Base-by-base conservation (phyloP, 2,888 invertebrate species). In the Eupithecia subfuscata region DNA sequence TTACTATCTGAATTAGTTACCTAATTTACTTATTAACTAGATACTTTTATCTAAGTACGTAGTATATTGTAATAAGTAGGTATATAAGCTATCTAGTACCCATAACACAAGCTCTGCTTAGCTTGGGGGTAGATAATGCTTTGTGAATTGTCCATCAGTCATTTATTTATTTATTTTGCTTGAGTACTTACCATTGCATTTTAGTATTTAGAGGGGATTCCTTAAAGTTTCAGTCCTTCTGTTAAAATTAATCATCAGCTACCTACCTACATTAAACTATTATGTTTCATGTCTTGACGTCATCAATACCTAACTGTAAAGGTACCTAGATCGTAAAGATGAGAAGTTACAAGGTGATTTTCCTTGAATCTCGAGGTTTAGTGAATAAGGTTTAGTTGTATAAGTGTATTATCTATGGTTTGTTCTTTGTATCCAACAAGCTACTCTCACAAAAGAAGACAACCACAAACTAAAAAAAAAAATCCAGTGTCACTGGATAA, bases 331-430 rank as follows among this genome's bases (percentile, higher is more conserved):
- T 86, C 82, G 78, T 70, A 80, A 81, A 83, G 82, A 79, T 79
- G 79, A 71, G 70, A 75, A 77, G 64, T 78, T 71, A 81, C 82
- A 83, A 84, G 84, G 82, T 83, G 85, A 85, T 85, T 85, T 82
- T 79, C 80, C 60, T 85, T 70, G 34, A 43, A 40, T 16, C 37
- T 56, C 40, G 40, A 7, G 11, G 34, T 52, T 37, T 40, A 37
- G 11, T 60, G n/a, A n/a, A n/a, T n/a, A n/a, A n/a, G n/a, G n/a
- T n/a, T n/a, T n/a, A n/a, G n/a, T n/a, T 22, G 12, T 14, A 25
- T 60, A 5, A 18, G 34, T 18, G 52, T 52, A n/a, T 4, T 52
- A n/a, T 11, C 3, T 56, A 22, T 11, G 22, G 22, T 56, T 56
- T 4, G n/a, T 9, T 56, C 3, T 56, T 56, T 56, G 52, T 4